Evolutionary conservation across 2,888 invertebrate species (phyloP), one percentile per base, ranked within the genome.

Genomic region (Tachina grossa): DNA sequence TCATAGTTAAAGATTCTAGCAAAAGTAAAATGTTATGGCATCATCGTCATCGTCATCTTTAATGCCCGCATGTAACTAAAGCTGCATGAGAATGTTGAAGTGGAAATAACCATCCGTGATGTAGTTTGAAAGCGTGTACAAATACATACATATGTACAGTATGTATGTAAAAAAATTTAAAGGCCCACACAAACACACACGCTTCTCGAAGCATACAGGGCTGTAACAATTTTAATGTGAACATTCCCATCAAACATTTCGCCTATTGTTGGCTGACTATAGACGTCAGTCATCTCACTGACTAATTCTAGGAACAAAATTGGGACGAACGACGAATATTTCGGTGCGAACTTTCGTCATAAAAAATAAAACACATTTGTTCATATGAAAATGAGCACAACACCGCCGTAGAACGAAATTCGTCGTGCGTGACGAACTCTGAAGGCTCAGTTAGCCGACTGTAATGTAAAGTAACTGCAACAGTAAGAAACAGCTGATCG

Each of bases 61-160:
- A 53, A 71, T 59, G 68, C 85, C 85, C 85, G 85, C 85, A 85
- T 85, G 85, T 85, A 85, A 85, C 79, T n/a, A 63, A 85, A 85
- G 79, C 76, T 83, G 85, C 83, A 85, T 85, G 85, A 85, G 85
- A 85, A 85, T 83, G 85, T 85, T 75, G 47, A 72, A 83, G 59
- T 83, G 83, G 72, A 83, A 78, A 78, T 74, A 83, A 83, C 47
- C 41, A 72, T 83, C 65, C 77, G 65, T 68, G 77, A 61, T 78
- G 68, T 83, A 68, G 66, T 72, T 22, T 83, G 66, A 83, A 83
- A 66, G 19, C 69, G 57, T 71, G 47, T 51, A 65, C 45, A 47
- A 31, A 31, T 31, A 31, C 31, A 6, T 31, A 6, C 6, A 6
- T 31, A 31, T n/a, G n/a, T n/a, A 0, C 4, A 0, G 31, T 22